Conservation (phyloP, 2,113 vertebrate species). For the Orthochromis malagaraziensis region DNA sequence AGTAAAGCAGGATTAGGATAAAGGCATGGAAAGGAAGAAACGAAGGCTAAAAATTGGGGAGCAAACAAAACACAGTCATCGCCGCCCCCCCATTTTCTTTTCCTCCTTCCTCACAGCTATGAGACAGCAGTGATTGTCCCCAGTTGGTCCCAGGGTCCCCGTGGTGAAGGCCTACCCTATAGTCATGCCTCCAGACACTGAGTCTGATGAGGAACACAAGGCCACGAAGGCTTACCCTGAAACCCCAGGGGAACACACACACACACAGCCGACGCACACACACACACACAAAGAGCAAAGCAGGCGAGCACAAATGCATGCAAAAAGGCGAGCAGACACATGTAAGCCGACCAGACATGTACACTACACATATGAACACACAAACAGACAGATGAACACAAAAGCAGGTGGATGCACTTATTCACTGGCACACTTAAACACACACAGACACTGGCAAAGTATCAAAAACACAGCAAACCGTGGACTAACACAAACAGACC, state of each 20-base stretch:
- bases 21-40: neutral
- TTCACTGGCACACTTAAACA: conserved; percentile 20
- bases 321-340: conserved; percentile 30
- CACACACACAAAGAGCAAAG: neutral
- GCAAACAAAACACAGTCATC: conserved; percentile 51
- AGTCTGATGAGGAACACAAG: conserved; percentile 64
- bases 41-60: neutral
- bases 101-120: conserved; percentile 55
- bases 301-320: conserved; percentile 4
- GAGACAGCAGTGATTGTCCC: conserved; percentile 66
- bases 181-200: conserved; percentile 69
- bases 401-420: conserved; percentile 53
- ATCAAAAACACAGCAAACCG: conserved; percentile 41
- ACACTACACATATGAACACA: conserved; percentile 40
- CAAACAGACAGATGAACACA: conserved; percentile 35
- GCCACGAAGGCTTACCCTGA: conserved; percentile 56
- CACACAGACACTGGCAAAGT: conserved; percentile 31
- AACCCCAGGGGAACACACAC: conserved; percentile 54
- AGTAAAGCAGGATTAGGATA: conserved; percentile 43
- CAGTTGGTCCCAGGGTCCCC: conserved; percentile 62
- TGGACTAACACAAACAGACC: conserved; percentile 31
- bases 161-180: conserved; percentile 67
- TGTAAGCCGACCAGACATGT: conserved; percentile 37
- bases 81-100: conserved; percentile 19
- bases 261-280: conserved; percentile 10